phyloP scores from a whole-genome alignment of 1,140 invertebrate species.

The Atta cephalotes region DNA sequence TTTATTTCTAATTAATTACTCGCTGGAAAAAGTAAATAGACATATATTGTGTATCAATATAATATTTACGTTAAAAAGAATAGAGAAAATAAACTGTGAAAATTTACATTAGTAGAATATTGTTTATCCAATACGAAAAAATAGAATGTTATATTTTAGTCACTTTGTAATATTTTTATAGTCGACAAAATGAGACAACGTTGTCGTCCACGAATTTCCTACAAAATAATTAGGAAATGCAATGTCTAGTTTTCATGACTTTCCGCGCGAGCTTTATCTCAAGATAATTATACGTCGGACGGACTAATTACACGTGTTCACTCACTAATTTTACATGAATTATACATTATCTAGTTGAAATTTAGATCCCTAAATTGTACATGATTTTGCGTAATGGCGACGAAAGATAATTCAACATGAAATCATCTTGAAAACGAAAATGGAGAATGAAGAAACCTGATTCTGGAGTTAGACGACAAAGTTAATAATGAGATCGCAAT shows the following conservation, averaged over 20 bases:
- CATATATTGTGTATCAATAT: neutral
- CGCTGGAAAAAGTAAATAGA: neutral
- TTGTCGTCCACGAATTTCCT: neutral
- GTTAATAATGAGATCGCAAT: neutral
- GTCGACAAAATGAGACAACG: neutral
- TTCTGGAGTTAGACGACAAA: neutral
- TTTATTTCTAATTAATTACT: neutral
- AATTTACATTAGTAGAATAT: neutral
- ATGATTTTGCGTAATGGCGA: neutral
- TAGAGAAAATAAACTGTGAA: neutral
- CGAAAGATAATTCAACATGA: neutral
- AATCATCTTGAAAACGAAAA: neutral
- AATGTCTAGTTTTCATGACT: constrained; percentile 43
- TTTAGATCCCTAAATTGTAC: constrained; percentile 47
- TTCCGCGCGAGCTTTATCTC: constrained; percentile 42
- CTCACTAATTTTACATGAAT: constrained; percentile 38
- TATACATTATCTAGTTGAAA: constrained; percentile 41
- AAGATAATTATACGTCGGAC: constrained; percentile 44
- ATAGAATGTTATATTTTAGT: constrained; percentile 27
- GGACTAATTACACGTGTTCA: constrained; percentile 44
- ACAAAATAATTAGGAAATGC: constrained; percentile 37
- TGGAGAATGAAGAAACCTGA: neutral
- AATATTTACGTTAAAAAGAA: neutral
- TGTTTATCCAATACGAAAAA: neutral
- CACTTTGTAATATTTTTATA: constrained; percentile 36